Evolutionary conservation across 2,888 invertebrate species (phyloP).

Genomic region (Dasypolia templi): DNA sequence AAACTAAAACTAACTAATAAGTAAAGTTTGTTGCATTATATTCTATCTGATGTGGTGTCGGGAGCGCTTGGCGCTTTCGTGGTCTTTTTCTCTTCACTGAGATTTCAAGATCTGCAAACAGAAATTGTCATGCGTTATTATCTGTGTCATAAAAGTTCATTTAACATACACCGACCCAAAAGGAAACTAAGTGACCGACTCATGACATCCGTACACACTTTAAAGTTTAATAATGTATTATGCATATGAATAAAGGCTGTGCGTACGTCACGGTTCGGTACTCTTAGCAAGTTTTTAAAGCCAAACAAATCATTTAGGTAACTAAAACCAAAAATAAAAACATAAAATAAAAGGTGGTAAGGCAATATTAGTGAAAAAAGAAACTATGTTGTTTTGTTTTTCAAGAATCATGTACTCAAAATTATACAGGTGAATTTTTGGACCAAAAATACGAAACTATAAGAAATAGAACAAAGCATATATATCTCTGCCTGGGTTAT

Average conservation of each 20-base stretch:
- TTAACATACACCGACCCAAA: slow-evolving; percentile 41
- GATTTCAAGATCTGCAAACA: slow-evolving; percentile 86
- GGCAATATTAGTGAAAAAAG: slow-evolving; percentile 38
- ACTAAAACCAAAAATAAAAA: slow-evolving; percentile 29
- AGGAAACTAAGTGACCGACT: slow-evolving; percentile 36
- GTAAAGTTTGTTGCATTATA: slow-evolving; percentile 84
- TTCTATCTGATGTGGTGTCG: slow-evolving; percentile 81
- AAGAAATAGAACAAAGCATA: background rate
- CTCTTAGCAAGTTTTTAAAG: slow-evolving; percentile 35
- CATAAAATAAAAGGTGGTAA: slow-evolving; percentile 29
- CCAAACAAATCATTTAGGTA: slow-evolving; percentile 11
- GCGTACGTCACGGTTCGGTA: slow-evolving; percentile 38
- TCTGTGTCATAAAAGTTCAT: background rate
- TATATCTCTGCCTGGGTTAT: too few species aligned
- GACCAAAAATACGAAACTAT: slow-evolving; percentile 1
- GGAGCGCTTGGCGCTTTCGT: slow-evolving; percentile 82
- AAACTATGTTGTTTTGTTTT: slow-evolving; percentile 1
- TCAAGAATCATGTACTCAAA: background rate
- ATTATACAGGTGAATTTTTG: slow-evolving; percentile 22
- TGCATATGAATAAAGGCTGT: slow-evolving; percentile 6
- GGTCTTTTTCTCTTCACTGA: slow-evolving; percentile 77
- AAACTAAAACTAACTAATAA: slow-evolving; percentile 87
- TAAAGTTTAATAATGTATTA: slow-evolving; percentile 9
- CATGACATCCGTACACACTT: slow-evolving; percentile 31
- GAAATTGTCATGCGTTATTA: slow-evolving; percentile 60